phyloP scores from a whole-genome alignment of 2,113 vertebrate species.

The Pomatorhinus ruficollis region DNA sequence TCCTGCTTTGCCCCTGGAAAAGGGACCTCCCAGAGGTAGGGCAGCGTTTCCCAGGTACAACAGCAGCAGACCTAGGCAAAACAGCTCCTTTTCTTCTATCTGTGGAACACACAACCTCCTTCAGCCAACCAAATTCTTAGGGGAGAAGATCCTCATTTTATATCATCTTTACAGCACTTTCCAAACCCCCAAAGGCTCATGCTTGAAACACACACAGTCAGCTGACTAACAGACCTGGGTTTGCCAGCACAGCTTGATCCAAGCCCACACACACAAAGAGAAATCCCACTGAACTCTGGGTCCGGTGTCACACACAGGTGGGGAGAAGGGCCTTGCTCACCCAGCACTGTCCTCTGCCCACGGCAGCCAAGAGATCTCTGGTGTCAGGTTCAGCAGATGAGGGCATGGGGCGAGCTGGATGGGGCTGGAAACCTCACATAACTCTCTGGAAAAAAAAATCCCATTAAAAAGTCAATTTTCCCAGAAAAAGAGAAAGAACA shows the following conservation, averaged over 20 bases:
- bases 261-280: neutral
- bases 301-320: accelerated
- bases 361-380: accelerated
- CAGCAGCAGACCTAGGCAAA: neutral
- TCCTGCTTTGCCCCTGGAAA: neutral
- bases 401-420: neutral
- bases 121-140: neutral
- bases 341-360: neutral
- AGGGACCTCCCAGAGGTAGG: neutral
- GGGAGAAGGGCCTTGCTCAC: neutral
- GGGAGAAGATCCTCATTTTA: neutral
- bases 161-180: neutral
- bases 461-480: neutral
- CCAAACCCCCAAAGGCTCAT: neutral
- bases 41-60: neutral
- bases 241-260: neutral
- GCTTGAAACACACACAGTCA: neutral
- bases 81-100: neutral
- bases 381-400: accelerated
- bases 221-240: neutral
- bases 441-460: neutral
- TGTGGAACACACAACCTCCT: neutral
- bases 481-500: neutral
- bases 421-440: neutral
- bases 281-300: neutral